Evolutionary conservation across 2,113 vertebrate species (phyloP).

Genomic region (Motacilla tschutschensis): DNA sequence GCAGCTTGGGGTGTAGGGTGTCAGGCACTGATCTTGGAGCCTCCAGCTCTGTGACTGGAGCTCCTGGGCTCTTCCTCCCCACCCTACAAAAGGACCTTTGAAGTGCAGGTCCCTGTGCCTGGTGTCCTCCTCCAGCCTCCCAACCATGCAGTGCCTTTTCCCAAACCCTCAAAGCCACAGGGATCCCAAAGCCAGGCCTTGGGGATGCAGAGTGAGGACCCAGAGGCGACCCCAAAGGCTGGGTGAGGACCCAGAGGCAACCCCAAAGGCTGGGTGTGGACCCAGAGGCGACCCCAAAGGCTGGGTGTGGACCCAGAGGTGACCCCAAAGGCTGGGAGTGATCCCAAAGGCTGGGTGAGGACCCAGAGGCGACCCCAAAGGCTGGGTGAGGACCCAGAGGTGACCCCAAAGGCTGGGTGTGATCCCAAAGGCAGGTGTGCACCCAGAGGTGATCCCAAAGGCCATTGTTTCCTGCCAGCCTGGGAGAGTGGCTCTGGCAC

Average conservation of each 20-base stretch:
- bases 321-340: background rate
- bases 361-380: no score
- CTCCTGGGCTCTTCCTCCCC: background rate
- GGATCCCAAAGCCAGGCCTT: background rate
- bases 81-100: background rate
- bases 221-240: no score
- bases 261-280: no score
- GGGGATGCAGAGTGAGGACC: background rate
- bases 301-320: background rate
- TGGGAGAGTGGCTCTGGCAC: background rate
- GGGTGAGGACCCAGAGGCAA: no score
- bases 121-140: background rate
- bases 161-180: background rate
- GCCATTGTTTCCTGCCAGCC: background rate
- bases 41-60: background rate
- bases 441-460: no score
- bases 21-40: background rate
- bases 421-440: no score
- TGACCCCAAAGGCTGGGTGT: accelerated
- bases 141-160: accelerated
- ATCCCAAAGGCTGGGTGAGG: accelerated
- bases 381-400: background rate
- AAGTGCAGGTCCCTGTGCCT: background rate
- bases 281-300: no score
- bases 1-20: background rate